These are phyloP conservation scores for Protobothrops mucrosquamatus DNA, from an alignment of 2,113 vertebrate genomes.

Conservation along the genomic window DNA sequence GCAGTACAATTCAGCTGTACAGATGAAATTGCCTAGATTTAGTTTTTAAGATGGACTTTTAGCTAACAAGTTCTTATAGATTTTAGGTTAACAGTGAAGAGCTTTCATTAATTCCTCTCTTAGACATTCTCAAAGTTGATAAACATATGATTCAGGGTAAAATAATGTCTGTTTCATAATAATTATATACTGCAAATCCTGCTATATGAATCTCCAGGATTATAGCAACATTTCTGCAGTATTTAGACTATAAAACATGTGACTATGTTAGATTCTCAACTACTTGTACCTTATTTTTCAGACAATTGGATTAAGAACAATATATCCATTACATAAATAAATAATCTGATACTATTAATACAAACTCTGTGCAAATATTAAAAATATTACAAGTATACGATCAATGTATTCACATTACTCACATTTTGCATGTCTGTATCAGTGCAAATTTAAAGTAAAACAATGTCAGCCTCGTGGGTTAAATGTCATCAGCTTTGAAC, in stretches of 20 bases:
- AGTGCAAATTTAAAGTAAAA: neutral
- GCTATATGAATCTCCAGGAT: neutral
- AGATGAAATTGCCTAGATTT: neutral
- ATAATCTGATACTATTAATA: neutral
- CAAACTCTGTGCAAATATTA: neutral
- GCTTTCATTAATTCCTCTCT: neutral
- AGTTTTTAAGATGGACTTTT: neutral
- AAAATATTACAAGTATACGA: neutral
- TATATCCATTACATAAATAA: neutral
- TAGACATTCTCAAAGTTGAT: neutral
- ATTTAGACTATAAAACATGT: neutral
- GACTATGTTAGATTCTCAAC: neutral
- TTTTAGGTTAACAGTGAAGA: neutral
- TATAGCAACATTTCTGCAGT: neutral
- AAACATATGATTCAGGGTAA: neutral
- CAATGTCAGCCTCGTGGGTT: neutral
- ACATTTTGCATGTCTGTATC: neutral
- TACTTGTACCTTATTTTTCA: neutral
- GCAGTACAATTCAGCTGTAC: neutral
- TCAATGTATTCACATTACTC: neutral
- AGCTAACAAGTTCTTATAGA: neutral
- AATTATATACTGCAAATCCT: neutral
- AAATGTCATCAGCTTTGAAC: neutral
- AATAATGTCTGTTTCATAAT: neutral
- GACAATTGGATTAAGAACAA: neutral